Conservation (phyloP, 2,113 vertebrate genomes). For the Dendropsophus ebraccatus region DNA sequence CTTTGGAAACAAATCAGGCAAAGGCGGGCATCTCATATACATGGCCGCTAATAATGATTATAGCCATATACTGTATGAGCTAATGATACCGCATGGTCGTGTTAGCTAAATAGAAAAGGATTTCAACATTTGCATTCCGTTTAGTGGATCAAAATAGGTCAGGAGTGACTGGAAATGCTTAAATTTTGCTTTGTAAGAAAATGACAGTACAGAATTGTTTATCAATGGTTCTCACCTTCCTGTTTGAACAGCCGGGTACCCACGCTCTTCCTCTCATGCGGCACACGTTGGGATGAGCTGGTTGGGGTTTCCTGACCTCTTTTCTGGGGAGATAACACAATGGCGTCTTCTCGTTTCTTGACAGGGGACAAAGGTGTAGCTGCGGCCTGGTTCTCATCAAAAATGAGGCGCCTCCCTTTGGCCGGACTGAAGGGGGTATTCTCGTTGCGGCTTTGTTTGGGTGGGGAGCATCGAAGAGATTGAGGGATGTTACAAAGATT, state of each 20-base stretch:
- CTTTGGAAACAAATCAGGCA: no score
- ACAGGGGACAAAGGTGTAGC: slow-evolving; percentile 59
- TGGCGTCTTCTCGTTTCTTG: slow-evolving; percentile 57
- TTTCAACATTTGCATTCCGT: neutral
- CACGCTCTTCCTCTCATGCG: slow-evolving; percentile 37
- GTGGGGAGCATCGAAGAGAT: slow-evolving; percentile 77
- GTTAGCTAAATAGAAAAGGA: no score
- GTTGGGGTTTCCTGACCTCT: slow-evolving; percentile 66
- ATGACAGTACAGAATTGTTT: no score
- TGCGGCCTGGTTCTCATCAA: slow-evolving; percentile 57
- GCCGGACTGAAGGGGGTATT: slow-evolving; percentile 67
- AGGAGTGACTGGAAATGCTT: no score
- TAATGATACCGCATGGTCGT: no score
- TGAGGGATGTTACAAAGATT: slow-evolving; percentile 83
- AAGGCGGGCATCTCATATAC: no score
- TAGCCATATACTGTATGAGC: no score
- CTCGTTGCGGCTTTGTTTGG: slow-evolving; percentile 79
- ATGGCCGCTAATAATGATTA: no score
- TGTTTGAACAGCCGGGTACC: slow-evolving; percentile 73
- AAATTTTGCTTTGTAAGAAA: neutral
- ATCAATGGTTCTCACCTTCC: slow-evolving; percentile 74
- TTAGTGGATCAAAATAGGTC: neutral
- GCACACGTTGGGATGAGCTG: slow-evolving; percentile 25
- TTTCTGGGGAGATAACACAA: fast-evolving
- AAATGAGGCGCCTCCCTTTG: slow-evolving; percentile 68